Evolutionary conservation across 2,888 invertebrate genomes (phyloP), one percentile per base, ranked within the genome.

Genomic region (Stegana nigrithorax): DNA sequence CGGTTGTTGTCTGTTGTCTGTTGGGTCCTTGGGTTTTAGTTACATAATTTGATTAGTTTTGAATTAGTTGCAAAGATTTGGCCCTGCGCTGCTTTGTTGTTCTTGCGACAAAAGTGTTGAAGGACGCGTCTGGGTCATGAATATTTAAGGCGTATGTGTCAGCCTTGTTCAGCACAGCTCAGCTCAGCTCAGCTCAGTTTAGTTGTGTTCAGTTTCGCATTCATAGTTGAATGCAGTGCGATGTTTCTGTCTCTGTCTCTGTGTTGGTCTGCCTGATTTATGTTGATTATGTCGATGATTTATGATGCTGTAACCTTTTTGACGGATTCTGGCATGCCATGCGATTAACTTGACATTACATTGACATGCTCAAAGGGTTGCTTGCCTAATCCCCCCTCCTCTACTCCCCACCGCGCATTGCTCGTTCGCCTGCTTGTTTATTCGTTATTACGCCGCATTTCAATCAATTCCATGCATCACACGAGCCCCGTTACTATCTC

Each of bases 1-100:
- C n/a, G n/a, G n/a, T n/a, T n/a, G n/a, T n/a, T n/a, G n/a, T n/a
- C n/a, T n/a, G n/a, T n/a, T n/a, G n/a, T n/a, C 50, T 53, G 56
- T 51, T 32, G 57, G 58, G 42, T 61, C 26, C 61, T 63, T 56
- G 62, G 66, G 68, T 70, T 70, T 78, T 65, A 73, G 72, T 66
- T 73, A 78, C 68, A 80, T 80, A 75, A 80, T 78, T 78, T 75
- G 80, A 75, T 75, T 78, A 78, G 73, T 68, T 59, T 42, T 60
- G 63, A 66, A 70, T 69, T 66, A 67, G 70, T 70, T 63, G 70
- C 56, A 39, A 59, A 62, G 64, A 69, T 73, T 66, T 17, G 14
- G n/a, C 10, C 23, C 10, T 47, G 25, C 12, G 12, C n/a, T n/a
- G n/a, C n/a, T n/a, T n/a, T n/a, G n/a, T n/a, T 32, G 4, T 32